Evolutionary conservation across 2,113 vertebrate species (phyloP), one percentile per base, ranked within the genome.

Genomic region (Dunckerocampus dactyliophorus): DNA sequence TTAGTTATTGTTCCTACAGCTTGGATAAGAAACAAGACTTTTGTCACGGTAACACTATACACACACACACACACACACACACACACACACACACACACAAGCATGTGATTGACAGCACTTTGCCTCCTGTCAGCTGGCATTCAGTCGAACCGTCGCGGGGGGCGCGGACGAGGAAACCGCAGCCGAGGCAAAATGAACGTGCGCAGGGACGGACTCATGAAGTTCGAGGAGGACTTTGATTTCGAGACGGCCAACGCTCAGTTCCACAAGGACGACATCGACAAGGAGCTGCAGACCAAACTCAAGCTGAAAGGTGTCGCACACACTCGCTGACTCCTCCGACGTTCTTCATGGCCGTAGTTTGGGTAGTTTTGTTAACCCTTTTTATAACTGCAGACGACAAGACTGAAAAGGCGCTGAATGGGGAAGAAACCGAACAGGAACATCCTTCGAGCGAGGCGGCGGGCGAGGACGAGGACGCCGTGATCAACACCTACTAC

Each of bases 201-300:
- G 57, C 90, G 95, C 37, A 79, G 94, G 67, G 96, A 98, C 66
- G 95, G 94, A 22, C 92, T 94, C 8, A 93, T 99, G 94, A 99
- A 97, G 86, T 99, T 99, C 82, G 97, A 99, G 72, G 95, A 98
- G 81, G 96, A 99, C 84, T 99, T 99, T 67, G 97, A 99, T 88
- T 99, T 99, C 70, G 97, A 98, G 89, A 98, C 92, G 65, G 95
- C 97, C 66, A 99, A 98, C 43, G 97, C 97, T 1, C 96, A 98
- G 51, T 98, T 99, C 84, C 96, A 99, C 86, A 99, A 99, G 80
- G 97, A 98, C 31, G 96, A 99, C 79, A 98, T 99, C 4, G 95
- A 98, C 85, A 93, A 93, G 69, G 97, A 99, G 82, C 95, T 99
- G 68, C 97, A 99, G 81, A 98, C 86, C 88, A 99, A 99, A 80